Evolutionary conservation across 2,113 vertebrate species (phyloP).

Genomic region (Ovis aries): ARS-UI_Ramb_v3.0 NC_056058.1:47715501-47716000

Average conservation of each 20-base stretch:
- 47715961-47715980: slow-evolving; percentile 64
- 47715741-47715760: background rate
- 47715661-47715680: background rate
- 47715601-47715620: background rate
- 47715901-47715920: background rate
- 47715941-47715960: rapidly evolving
- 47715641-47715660: background rate
- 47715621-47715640: background rate
- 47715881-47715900: background rate
- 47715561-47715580: background rate
- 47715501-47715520: background rate
- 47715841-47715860: background rate
- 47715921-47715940: background rate
- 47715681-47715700: background rate
- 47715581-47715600: background rate
- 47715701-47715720: background rate
- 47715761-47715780: background rate
- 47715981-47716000: slow-evolving; percentile 69
- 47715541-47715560: background rate
- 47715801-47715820: background rate
- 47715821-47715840: background rate
- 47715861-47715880: background rate
- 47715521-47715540: background rate
- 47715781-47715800: background rate
- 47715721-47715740: background rate